phyloP scores from a whole-genome alignment of 2,797 vertebrate species.

The Pantherophis vulpinus region DNA sequence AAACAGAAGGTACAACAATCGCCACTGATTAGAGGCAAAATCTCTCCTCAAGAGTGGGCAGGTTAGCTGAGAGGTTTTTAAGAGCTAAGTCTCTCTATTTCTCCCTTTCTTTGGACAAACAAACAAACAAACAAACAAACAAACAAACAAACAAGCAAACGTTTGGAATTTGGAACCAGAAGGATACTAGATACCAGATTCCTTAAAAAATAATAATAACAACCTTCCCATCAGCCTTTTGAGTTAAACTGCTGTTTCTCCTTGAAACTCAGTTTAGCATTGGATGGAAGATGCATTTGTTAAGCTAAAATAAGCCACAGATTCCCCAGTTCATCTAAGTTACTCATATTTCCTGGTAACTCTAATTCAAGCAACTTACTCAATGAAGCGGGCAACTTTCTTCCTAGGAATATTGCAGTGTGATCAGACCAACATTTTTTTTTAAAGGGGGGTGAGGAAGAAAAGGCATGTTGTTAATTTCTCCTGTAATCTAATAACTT shows the following conservation, averaged over 20 bases:
- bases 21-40: not conserved
- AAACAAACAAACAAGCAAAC: constrained; percentile 28
- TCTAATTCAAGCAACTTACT: constrained; percentile 62
- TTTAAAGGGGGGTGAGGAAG: constrained; percentile 47
- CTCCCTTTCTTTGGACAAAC: no score
- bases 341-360: constrained; percentile 63
- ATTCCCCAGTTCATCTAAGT: constrained; percentile 41
- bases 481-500: constrained; percentile 76
- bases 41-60: not conserved
- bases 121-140: not conserved
- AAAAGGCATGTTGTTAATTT: constrained; percentile 41
- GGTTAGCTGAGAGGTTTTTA: not conserved
- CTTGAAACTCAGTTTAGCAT: not conserved
- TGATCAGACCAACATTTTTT: constrained; percentile 60
- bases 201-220: not conserved
- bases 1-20: not conserved
- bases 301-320: not conserved
- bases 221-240: constrained; percentile 1
- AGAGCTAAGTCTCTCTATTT: not conserved
- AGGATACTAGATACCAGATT: constrained; percentile 34
- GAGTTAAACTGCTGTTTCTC: not conserved
- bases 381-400: constrained; percentile 24
- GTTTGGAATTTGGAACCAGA: constrained; percentile 61
- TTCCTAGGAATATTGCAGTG: not conserved
- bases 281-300: not conserved